phyloP scores from a whole-genome alignment of 1,140 invertebrate genomes.

The Bombus sylvicola region DNA sequence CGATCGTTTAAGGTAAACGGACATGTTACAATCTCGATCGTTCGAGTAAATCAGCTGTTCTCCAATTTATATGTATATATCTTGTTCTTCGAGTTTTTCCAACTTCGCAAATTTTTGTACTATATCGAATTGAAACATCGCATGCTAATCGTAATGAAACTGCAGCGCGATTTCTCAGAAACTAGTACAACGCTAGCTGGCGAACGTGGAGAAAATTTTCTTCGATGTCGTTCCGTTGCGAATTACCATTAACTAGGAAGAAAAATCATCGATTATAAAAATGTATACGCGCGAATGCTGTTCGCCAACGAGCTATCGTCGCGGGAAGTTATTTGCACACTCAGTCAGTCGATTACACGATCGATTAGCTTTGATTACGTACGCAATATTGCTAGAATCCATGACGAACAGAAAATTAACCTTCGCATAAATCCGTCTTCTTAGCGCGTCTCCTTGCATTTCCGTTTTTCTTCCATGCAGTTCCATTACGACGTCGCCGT shows the following conservation, averaged over 20 bases:
- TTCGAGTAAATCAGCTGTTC: background rate
- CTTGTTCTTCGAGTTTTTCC: background rate
- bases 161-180: background rate
- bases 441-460: no score
- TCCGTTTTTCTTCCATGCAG: background rate
- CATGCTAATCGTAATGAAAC: background rate
- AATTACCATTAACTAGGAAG: background rate
- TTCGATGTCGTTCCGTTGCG: no score
- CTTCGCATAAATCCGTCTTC: background rate
- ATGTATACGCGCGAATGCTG: background rate
- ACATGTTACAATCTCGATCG: background rate
- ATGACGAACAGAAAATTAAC: background rate
- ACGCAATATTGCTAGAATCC: background rate
- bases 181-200: no score
- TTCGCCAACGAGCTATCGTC: background rate
- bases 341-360: background rate
- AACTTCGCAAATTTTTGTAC: constrained; percentile 31
- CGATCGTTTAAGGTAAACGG: background rate
- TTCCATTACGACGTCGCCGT: constrained; percentile 17
- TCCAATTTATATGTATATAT: background rate
- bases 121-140: constrained; percentile 19
- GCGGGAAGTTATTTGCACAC: background rate
- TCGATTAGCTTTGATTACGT: background rate
- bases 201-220: background rate
- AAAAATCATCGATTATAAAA: background rate